These are phyloP conservation scores for Mesopsocus fuscifrons DNA, from an alignment of 2,888 invertebrate species.

Conservation along the genomic window DNA sequence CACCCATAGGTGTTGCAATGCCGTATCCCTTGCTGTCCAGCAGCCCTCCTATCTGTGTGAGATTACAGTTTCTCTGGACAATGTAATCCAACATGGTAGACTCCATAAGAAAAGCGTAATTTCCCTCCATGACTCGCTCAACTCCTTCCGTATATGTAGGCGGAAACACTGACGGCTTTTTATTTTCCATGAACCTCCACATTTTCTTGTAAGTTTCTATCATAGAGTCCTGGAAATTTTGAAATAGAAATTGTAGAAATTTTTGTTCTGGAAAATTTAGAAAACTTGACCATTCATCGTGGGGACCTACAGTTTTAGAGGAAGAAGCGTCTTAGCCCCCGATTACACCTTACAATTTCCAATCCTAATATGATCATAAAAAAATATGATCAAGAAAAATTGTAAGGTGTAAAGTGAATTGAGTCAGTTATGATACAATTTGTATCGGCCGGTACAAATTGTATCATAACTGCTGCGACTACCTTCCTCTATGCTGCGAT, in stretches of 20 bases:
- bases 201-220: conserved; percentile 82
- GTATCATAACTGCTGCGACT: too few species aligned
- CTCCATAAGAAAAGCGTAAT: conserved; percentile 97
- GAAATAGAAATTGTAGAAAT: background rate
- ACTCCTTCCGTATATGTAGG: conserved; percentile 84
- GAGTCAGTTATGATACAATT: too few species aligned
- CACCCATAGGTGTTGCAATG: conserved; percentile 88
- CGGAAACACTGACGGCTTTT: conserved; percentile 65
- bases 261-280: background rate
- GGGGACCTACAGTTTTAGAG: too few species aligned
- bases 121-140: conserved; percentile 60
- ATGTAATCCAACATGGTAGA: conserved; percentile 93
- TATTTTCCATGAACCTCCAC: conserved; percentile 87
- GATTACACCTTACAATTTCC: too few species aligned
- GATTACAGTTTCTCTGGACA: conserved; percentile 85
- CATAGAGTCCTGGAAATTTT: conserved; percentile 54
- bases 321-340: too few species aligned
- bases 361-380: too few species aligned
- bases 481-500: too few species aligned
- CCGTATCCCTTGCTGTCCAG: conserved; percentile 80
- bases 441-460: too few species aligned
- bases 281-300: too few species aligned
- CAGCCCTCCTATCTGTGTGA: conserved; percentile 90
- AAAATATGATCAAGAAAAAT: too few species aligned
- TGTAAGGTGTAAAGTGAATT: too few species aligned